These are phyloP conservation scores for Channa striata DNA, from an alignment of 2,797 vertebrate genomes.

Conservation along the genomic window DNA sequence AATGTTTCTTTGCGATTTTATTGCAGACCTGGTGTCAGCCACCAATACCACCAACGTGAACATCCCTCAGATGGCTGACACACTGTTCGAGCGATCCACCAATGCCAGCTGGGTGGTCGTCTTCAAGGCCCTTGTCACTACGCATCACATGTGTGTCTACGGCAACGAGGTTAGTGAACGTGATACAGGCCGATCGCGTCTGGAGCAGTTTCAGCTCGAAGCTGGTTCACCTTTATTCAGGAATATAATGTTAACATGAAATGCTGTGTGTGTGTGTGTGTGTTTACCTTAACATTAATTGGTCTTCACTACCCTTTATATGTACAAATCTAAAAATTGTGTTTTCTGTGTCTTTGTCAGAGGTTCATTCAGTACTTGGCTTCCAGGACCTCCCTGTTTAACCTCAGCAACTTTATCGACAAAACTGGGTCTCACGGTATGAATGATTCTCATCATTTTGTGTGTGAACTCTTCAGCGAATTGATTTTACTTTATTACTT, in stretches of 20 bases:
- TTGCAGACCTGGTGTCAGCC: slow-evolving; percentile 95
- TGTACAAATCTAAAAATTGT: not conserved
- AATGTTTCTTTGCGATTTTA: slow-evolving; percentile 14
- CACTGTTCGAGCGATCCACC: slow-evolving; percentile 95
- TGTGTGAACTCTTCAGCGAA: not conserved
- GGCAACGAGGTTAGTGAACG: slow-evolving; percentile 92
- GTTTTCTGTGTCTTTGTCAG: slow-evolving; percentile 79
- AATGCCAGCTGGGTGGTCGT: slow-evolving; percentile 99
- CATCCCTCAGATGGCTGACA: slow-evolving; percentile 99
- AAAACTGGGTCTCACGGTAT: slow-evolving; percentile 99
- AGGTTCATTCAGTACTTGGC: slow-evolving; percentile 99
- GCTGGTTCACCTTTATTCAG: not conserved
- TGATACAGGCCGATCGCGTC: not conserved
- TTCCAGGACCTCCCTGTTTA: slow-evolving; percentile 98
- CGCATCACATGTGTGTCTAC: slow-evolving; percentile 98
- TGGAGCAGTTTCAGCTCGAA: not conserved
- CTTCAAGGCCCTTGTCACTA: slow-evolving; percentile 97
- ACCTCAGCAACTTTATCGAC: slow-evolving; percentile 99
- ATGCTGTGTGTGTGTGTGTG: not conserved
- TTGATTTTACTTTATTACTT: no score
- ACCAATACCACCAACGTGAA: slow-evolving; percentile 99
- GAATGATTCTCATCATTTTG: slow-evolving; percentile 26
- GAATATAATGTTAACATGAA: not conserved
- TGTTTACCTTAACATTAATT: not conserved
- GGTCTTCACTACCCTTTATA: not conserved